A percentile compares a stretch with the other conserved stretches of the same genome.
phyloP scores from a whole-genome alignment of 2,888 invertebrate species.

The Sipunculus nudus region DNA sequence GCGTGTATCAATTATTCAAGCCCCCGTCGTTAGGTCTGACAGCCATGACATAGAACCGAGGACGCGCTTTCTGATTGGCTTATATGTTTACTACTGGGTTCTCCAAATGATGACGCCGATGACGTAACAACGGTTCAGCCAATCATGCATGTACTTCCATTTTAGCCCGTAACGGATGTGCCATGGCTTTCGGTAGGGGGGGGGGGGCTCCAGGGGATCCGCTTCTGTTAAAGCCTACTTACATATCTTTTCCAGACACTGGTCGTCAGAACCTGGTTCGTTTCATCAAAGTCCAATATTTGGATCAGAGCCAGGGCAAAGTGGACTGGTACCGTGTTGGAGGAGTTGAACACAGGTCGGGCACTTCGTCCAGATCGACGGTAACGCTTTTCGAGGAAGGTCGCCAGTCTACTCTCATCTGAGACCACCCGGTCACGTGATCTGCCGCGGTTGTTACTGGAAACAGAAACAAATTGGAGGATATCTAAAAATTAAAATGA shows the following conservation, averaged over 20 bases:
- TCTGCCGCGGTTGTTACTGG: too few relatives aligned
- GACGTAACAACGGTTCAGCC: too few relatives aligned
- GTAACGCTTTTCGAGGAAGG: constrained; percentile 45
- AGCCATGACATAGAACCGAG: too few relatives aligned
- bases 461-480: constrained; percentile 3
- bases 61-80: too few relatives aligned
- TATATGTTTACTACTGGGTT: too few relatives aligned
- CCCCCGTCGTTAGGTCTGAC: too few relatives aligned
- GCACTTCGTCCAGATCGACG: constrained; percentile 22
- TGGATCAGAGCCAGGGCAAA: constrained; percentile 36
- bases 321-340: constrained; percentile 24
- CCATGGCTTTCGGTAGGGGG: too few relatives aligned
- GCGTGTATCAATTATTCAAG: too few relatives aligned
- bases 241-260: constrained; percentile 40
- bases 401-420: constrained; percentile 58
- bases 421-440: constrained; percentile 53
- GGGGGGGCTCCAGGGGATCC: too few relatives aligned
- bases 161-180: too few relatives aligned
- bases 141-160: too few relatives aligned
- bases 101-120: too few relatives aligned
- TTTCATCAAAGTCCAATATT: constrained; percentile 39
- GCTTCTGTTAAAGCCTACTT: constrained; percentile 7
- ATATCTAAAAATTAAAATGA: not conserved
- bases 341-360: constrained; percentile 27
- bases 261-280: constrained; percentile 35